These are phyloP conservation scores for Melieria omissa DNA, from an alignment of 2,888 invertebrate species.

Conservation along the genomic window DNA sequence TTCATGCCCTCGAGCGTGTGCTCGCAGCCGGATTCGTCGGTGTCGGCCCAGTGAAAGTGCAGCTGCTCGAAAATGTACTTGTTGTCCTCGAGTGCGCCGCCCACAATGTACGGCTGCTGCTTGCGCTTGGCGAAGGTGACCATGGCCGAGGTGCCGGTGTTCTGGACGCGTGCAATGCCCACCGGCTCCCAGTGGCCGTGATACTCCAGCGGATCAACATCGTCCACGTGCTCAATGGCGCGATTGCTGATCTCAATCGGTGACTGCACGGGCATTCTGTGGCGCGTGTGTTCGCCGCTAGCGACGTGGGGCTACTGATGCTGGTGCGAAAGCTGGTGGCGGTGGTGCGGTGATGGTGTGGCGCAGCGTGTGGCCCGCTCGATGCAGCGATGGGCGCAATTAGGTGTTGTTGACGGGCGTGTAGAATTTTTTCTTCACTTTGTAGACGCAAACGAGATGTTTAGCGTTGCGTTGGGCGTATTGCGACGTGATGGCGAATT, in stretches of 20 bases:
- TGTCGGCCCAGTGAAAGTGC: constrained; percentile 85
- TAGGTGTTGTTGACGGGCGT: constrained; percentile 58
- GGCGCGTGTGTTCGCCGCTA: background rate
- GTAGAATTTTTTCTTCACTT: constrained; percentile 62
- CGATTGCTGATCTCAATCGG: constrained; percentile 67
- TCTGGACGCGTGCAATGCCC: constrained; percentile 64
- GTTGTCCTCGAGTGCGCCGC: constrained; percentile 74
- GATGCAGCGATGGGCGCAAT: constrained; percentile 17
- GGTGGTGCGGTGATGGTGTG: constrained; percentile 17
- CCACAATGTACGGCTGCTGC: constrained; percentile 71
- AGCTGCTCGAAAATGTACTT: constrained; percentile 80
- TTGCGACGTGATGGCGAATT: constrained; percentile 64
- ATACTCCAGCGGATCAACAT: constrained; percentile 65
- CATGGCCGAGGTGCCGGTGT: constrained; percentile 69
- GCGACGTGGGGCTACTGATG: no score
- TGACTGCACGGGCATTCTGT: constrained; percentile 66
- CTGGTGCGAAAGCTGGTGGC: no score
- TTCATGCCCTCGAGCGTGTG: constrained; percentile 80
- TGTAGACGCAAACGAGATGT: constrained; percentile 63
- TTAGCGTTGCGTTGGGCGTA: constrained; percentile 56
- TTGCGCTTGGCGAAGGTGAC: constrained; percentile 72
- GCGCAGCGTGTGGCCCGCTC: constrained; percentile 17
- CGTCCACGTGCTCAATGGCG: constrained; percentile 65
- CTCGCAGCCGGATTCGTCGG: constrained; percentile 81
- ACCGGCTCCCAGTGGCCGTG: constrained; percentile 67